Conservation (phyloP, 2,888 invertebrate species). For the Tachina fera region DNA sequence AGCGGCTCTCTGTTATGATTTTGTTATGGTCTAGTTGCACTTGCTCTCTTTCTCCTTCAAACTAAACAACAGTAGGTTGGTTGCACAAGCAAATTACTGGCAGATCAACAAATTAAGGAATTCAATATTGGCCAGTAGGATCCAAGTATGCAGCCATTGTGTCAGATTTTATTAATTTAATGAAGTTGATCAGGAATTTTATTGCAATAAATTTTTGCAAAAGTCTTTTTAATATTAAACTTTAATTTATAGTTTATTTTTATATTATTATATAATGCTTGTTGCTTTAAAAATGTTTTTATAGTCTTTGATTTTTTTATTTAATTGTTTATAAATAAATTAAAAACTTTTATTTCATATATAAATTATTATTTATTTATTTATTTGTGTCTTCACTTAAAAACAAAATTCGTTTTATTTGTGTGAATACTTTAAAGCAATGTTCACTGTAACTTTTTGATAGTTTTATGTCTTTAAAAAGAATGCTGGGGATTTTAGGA, state of each 20-base stretch:
- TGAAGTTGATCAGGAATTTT: constrained; percentile 20
- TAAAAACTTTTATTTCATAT: constrained; percentile 29
- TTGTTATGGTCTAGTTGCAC: constrained; percentile 30
- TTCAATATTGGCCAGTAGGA: constrained; percentile 82
- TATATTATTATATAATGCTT: background rate
- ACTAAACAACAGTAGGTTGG: background rate
- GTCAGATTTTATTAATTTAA: constrained; percentile 63
- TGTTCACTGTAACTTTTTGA: constrained; percentile 81
- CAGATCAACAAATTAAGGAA: constrained; percentile 27
- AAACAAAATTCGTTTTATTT: constrained; percentile 5
- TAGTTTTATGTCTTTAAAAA: background rate
- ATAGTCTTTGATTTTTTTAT: constrained; percentile 74
- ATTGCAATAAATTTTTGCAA: constrained; percentile 66
- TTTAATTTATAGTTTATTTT: background rate
- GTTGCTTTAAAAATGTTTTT: background rate
- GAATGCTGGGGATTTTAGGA: constrained; percentile 28
- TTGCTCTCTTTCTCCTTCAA: constrained; percentile 46
- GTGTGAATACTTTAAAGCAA: constrained; percentile 66
- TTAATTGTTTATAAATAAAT: constrained; percentile 65
- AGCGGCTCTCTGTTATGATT: constrained; percentile 64
- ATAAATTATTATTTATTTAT: constrained; percentile 22
- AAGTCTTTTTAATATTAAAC: no score
- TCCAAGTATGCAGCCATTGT: constrained; percentile 81
- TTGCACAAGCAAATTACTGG: constrained; percentile 25
- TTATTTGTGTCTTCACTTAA: background rate